These are phyloP conservation scores for Corynorhinus townsendii DNA, from an alignment of 2,113 vertebrate genomes.

Conservation along the genomic window DNA sequence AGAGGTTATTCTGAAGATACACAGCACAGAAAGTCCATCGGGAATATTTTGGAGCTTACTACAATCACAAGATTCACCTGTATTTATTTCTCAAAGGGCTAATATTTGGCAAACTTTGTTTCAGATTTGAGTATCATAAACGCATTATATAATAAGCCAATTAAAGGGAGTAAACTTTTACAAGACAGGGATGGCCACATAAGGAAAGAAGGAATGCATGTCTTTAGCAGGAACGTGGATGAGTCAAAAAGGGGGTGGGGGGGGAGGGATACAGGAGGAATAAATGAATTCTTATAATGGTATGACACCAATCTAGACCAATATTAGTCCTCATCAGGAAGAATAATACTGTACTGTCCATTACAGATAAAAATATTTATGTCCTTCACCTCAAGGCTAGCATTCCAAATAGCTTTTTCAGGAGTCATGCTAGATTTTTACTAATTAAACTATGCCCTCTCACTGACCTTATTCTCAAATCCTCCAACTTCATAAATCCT, in stretches of 20 bases:
- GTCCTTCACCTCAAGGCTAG: neutral
- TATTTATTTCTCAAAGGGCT: neutral
- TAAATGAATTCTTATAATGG: neutral
- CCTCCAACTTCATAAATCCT: neutral
- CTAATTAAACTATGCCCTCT: neutral
- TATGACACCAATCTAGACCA: neutral
- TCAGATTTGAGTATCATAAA: neutral
- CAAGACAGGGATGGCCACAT: neutral
- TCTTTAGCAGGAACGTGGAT: neutral
- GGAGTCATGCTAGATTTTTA: neutral
- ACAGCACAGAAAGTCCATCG: neutral
- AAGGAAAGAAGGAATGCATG: neutral
- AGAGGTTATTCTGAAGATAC: neutral
- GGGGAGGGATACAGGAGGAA: accelerated
- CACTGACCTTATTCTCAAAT: neutral
- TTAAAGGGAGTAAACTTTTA: neutral
- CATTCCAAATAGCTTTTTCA: neutral
- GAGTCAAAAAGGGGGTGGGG: neutral
- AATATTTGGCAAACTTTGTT: neutral
- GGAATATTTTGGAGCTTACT: neutral
- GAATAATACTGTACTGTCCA: neutral
- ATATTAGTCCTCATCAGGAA: neutral
- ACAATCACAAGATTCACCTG: neutral
- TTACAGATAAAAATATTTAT: neutral
- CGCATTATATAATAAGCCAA: neutral